Evolutionary conservation across 1,140 invertebrate species (phyloP), one percentile per base, ranked within the genome.

Genomic region (Paracyclopina nana): DNA sequence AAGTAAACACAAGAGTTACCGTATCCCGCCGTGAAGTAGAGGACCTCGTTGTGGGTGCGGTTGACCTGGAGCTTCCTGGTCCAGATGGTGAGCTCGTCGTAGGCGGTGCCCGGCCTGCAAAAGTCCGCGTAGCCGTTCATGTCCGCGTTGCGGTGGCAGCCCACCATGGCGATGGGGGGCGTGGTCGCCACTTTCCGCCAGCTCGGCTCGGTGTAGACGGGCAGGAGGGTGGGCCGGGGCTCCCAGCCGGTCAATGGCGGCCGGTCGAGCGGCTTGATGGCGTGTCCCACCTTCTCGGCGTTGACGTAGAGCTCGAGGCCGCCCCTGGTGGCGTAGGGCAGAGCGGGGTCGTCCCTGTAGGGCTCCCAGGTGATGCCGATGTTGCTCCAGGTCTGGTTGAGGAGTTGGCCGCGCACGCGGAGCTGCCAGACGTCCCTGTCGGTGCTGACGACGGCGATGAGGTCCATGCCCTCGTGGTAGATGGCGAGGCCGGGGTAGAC

Each of bases 371-470:
- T 14, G 1, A 52, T 24, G 11, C 50, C 50, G 28, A 52, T 52
- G 16, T 52, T 44, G 11, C 30, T 52, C 50, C 50, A 52, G 18
- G 50, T 50, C 12, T 52, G 22, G 38, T 52, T 52, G 14, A 26
- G 27, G 9, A 52, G n/a, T 29, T 52, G 50, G 9, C 50, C 50
- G 27, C 20, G 22, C 2, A 52, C 31, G 6, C 24, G 2, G 3
- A 52, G 14, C 12, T 18, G n/a, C 50, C 50, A 52, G 16, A 52
- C 40, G 6, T 44, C 20, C 3, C 2, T 4, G 4, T 40, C 50
- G 3, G 50, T 52, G 20, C 50, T 52, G 4, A 52, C 20, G 1
- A 45, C 20, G 6, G 20, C 50, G 1, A 50, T 27, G 2, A 52
- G 31, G 24, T 52, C 27, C 14, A 45, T 22, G 14, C 50, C 50